These are phyloP conservation scores for Proterorhinus semilunaris DNA, from an alignment of 2,113 vertebrate species.

Conservation along the genomic window DNA sequence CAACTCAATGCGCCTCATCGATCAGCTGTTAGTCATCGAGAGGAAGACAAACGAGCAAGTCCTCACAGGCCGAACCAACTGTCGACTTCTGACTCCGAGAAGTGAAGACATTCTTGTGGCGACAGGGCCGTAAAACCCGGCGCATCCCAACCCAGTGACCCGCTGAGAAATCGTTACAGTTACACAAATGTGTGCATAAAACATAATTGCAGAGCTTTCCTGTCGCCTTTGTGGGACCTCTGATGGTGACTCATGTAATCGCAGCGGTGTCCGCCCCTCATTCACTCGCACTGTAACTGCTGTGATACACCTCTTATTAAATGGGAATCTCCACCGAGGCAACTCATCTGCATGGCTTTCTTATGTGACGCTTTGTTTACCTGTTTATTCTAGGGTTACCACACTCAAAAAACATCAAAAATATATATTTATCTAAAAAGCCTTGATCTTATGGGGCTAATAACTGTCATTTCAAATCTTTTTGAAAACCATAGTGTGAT, in stretches of 20 bases:
- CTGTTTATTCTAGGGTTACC: background rate
- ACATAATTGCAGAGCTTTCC: background rate
- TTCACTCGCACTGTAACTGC: background rate
- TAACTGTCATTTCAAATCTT: too few relatives aligned
- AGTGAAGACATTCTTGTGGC: background rate
- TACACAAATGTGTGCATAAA: background rate
- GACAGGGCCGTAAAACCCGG: background rate
- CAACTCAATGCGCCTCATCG: too few relatives aligned
- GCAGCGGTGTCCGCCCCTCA: background rate
- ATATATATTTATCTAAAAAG: too few relatives aligned
- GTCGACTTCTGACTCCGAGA: constrained; percentile 18
- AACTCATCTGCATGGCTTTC: background rate
- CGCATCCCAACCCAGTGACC: background rate
- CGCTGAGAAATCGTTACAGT: background rate
- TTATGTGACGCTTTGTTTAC: background rate
- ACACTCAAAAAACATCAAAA: background rate
- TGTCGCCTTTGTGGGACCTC: background rate
- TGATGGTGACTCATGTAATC: background rate
- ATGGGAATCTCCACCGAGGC: constrained; percentile 2
- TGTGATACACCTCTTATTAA: background rate
- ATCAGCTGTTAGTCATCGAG: constrained; percentile 59
- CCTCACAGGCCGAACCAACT: constrained; percentile 50
- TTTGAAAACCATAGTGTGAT: too few relatives aligned
- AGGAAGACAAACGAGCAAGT: constrained; percentile 53
- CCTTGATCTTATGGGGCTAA: too few relatives aligned